phyloP scores from a whole-genome alignment of 2,113 vertebrate genomes.

The Oncorhynchus keta region DNA sequence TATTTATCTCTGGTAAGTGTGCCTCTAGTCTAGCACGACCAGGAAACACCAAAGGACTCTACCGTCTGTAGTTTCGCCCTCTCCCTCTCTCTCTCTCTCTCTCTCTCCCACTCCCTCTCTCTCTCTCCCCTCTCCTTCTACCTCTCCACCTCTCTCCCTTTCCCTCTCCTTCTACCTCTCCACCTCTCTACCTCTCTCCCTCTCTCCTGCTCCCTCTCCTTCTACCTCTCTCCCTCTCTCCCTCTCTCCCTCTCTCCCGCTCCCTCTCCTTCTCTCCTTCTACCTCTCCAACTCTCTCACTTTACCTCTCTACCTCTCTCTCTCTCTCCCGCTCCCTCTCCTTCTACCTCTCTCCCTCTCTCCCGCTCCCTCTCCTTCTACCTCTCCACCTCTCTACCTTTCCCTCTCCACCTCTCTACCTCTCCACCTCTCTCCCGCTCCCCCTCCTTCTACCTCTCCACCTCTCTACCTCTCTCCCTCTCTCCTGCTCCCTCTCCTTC shows the following conservation, averaged over 20 bases:
- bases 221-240: background rate
- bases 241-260: no score
- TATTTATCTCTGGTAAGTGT: background rate
- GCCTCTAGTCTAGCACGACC: background rate
- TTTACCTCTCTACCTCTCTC: no score
- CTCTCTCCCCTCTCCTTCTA: no score
- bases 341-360: no score
- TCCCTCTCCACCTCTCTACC: no score
- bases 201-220: no score
- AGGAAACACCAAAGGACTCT: background rate
- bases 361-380: no score
- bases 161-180: background rate
- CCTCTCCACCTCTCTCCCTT: background rate
- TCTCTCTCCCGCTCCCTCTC: no score
- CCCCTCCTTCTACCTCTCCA: background rate
- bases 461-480: background rate
- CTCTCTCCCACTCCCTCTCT: background rate
- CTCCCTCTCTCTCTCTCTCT: background rate
- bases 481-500: rapidly evolving
- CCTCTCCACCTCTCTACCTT: background rate
- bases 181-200: background rate
- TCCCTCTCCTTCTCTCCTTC: no score
- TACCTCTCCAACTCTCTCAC: no score
- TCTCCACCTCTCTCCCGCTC: background rate
- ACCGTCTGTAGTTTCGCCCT: background rate